Base-by-base conservation (phyloP, 2,113 vertebrate species). In the Rana temporaria region DNA sequence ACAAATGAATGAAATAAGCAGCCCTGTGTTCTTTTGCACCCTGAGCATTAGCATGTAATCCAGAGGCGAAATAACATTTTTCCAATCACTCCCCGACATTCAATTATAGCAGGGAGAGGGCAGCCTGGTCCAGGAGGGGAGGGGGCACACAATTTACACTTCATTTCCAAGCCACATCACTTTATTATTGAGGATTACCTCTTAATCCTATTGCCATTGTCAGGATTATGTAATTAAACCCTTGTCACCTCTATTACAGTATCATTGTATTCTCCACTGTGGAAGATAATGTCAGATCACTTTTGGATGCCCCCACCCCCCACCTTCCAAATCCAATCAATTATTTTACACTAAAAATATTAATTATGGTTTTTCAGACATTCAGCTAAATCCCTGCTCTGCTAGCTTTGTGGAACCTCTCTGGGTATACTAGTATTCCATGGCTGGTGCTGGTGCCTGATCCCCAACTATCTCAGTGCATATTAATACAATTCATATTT, bases 21-120 rank as follows among this genome's bases (percentile, higher is more conserved):
- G 89, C 91, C 91, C 92, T 91, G 95, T 94, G 93, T 95, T 93
- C 93, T 94, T 92, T 88, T 94, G 92, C 93, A 94, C 93, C 92
- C 91, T 86, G 91, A 92, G 95, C 89, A 95, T 96, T 95, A 96
- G 95, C 96, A 96, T 94, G 94, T 94, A 96, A 95, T 95, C 91
- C 93, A 90, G 90, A 92, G 88, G 90, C 95, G 92, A 95, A 96
- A 96, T 95, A 96, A 96, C 94, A 94, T 94, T 94, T 95, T 96
- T 95, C 92, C 93, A 90, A 94, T 95, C 93, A 95, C 89, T 93
- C 72, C 89, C 90, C 93, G 93, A 95, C 94, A 96, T 96, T 96
- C 95, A 96, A 96, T 97, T 96, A 94, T 92, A 95, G 91, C 89
- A 76, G 91, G 91, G 90, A 94, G 88, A 91, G 94, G 94, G 93